phyloP scores from a whole-genome alignment of 2,113 vertebrate species.

The Felis chaus region DNA sequence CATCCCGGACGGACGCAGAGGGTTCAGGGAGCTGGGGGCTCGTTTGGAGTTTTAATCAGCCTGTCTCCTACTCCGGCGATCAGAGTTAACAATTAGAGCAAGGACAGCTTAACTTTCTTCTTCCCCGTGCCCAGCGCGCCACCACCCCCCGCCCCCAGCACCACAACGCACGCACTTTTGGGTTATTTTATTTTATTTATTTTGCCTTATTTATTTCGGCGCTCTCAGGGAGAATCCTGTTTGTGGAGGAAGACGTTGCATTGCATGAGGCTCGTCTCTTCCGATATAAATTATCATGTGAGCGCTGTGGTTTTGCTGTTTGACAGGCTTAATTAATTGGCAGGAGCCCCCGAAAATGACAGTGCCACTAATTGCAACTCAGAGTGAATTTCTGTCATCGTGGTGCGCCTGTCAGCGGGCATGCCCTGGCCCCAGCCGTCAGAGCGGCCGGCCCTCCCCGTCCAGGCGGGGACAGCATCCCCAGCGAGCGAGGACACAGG shows the following conservation, averaged over 20 bases:
- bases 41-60: conserved; percentile 90
- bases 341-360: conserved; percentile 91
- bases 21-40: conserved; percentile 89
- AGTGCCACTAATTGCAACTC: conserved; percentile 93
- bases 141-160: neutral
- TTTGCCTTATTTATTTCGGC: neutral
- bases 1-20: conserved; percentile 88
- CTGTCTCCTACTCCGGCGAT: conserved; percentile 86
- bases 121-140: neutral
- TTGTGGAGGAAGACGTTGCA: conserved; percentile 69
- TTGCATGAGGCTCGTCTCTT: conserved; percentile 83
- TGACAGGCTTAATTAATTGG: conserved; percentile 94
- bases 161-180: neutral
- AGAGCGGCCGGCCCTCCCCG: conserved; percentile 75
- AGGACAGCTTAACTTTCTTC: conserved; percentile 88
- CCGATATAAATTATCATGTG: conserved; percentile 92
- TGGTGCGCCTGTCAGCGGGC: conserved; percentile 82
- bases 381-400: conserved; percentile 88
- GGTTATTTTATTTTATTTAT: neutral
- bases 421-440: conserved; percentile 76
- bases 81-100: conserved; percentile 88
- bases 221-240: conserved; percentile 81
- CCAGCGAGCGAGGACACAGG: conserved; percentile 49
- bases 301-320: conserved; percentile 86
- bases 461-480: conserved; percentile 69